Evolutionary conservation across 1,140 invertebrate genomes (phyloP).

Genomic region (Teleogryllus occipitalis): DNA sequence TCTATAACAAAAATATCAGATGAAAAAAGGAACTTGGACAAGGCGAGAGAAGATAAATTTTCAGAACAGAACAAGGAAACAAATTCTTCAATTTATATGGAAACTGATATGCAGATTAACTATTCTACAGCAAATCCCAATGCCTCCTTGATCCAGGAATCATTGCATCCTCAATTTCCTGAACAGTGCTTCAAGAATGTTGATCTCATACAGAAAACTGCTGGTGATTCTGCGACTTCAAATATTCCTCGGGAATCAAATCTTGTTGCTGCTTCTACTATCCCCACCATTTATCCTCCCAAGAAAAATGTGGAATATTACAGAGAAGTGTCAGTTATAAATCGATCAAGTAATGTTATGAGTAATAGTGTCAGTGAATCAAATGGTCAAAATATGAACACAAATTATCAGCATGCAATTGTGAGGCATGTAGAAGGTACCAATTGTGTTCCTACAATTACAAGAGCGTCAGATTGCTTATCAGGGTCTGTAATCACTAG

Average conservation of each 20-base stretch:
- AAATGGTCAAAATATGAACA: neutral
- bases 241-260: neutral
- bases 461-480: slow-evolving; percentile 8
- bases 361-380: neutral
- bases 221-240: neutral
- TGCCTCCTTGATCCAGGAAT: neutral
- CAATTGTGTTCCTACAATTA: slow-evolving; percentile 21
- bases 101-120: neutral
- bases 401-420: neutral
- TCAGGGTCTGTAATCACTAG: neutral
- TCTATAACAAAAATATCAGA: neutral
- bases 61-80: too few relatives aligned
- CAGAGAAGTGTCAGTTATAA: slow-evolving; percentile 8
- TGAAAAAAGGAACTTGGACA: too few relatives aligned
- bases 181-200: neutral
- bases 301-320: neutral
- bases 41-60: too few relatives aligned
- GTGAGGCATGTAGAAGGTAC: neutral
- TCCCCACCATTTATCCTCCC: slow-evolving; percentile 10
- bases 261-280: slow-evolving; percentile 6
- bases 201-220: neutral
- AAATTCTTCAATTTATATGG: too few relatives aligned
- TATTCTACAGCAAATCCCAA: neutral
- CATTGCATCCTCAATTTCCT: neutral
- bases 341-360: neutral